These are phyloP conservation scores for Rhopalosiphum nymphaeae DNA, from an alignment of 2,888 invertebrate species.

Conservation along the genomic window DNA sequence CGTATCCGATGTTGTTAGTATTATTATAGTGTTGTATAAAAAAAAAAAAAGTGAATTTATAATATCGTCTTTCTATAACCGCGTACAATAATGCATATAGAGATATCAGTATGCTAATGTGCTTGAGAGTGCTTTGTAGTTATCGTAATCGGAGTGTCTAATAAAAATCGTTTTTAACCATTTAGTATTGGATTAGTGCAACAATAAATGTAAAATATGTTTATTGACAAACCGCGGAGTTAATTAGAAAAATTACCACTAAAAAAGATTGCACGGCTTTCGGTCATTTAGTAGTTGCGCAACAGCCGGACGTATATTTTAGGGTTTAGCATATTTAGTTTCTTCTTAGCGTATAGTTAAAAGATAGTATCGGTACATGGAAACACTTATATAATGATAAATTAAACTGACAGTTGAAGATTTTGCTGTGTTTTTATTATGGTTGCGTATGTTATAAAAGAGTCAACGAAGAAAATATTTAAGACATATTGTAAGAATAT, in stretches of 20 bases:
- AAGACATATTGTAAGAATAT: slow-evolving; percentile 14
- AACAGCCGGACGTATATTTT: background rate
- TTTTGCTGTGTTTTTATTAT: slow-evolving; percentile 35
- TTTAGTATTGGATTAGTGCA: slow-evolving; percentile 30
- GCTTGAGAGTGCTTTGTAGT: slow-evolving; percentile 53
- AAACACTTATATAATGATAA: slow-evolving; percentile 38
- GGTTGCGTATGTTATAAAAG: background rate
- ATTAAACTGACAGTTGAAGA: slow-evolving; percentile 55
- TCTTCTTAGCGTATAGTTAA: slow-evolving; percentile 1
- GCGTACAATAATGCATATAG: slow-evolving; percentile 30
- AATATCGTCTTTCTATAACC: slow-evolving; percentile 28
- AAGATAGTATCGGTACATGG: background rate
- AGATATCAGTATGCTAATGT: slow-evolving; percentile 61
- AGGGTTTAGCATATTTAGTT: slow-evolving; percentile 33
- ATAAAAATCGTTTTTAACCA: slow-evolving; percentile 49
- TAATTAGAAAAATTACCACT: slow-evolving; percentile 44
- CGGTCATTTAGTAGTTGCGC: slow-evolving; percentile 11
- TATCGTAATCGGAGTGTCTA: slow-evolving; percentile 49
- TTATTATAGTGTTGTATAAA: slow-evolving; percentile 39
- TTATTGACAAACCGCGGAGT: slow-evolving; percentile 32
- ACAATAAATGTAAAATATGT: slow-evolving; percentile 37
- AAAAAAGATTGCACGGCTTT: slow-evolving; percentile 16
- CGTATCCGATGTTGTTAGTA: slow-evolving; percentile 22
- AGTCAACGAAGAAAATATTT: slow-evolving; percentile 5
- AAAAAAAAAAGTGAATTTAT: slow-evolving; percentile 55